Base-by-base conservation (phyloP, 2,113 vertebrate species). In the Dendrocopos noguchii region DNA sequence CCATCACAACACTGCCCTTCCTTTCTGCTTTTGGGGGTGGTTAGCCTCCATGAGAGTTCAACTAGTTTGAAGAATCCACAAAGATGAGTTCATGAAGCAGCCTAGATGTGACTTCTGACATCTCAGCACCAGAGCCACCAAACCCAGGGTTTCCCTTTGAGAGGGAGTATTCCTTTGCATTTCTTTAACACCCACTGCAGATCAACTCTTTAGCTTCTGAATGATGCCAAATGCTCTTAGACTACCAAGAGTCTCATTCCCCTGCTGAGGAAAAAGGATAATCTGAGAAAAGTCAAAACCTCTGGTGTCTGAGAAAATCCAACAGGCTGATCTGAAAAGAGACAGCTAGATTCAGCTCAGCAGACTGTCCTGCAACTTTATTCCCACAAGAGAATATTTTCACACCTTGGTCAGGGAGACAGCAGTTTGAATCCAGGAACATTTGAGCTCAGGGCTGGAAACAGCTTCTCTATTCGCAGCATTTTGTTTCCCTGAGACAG, bases 31-130 rank as follows among this genome's bases (percentile, higher is more conserved):
- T 50, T 22, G 10, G 31, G 8, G 12, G 8, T 16, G 9, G 2
- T 11, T 17, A 10, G 33, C n/a, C 12, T 17, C 28, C 25, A 56
- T 16, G 36, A 7, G 11, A 68, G 36, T 22, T 68, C 36, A 31
- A 56, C 11, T 10, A 27, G 20, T 33, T 2, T 50, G 56, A 59
- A 77, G 15, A 15, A 34, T 15, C 55, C 64, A 36, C 44, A 55
- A 61, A 33, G 47, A 67, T 10, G 10, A 4, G 22, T 39, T 85
- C 44, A 17, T 42, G 71, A 66, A 83, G 60, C 25, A 75, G 5
- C 25, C 34, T 44, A 1, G 0, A 5, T 9, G 2, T 3, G 1
- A 61, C 12, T 87, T 18, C 63, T 50, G 24, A 59, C 52, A 27
- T 75, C 29, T 55, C n/a, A 63, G 60, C 55, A 82, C 12, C 22